Evolutionary conservation across 1,140 invertebrate genomes (phyloP).

Genomic region (Aphaenogaster floridana): DNA sequence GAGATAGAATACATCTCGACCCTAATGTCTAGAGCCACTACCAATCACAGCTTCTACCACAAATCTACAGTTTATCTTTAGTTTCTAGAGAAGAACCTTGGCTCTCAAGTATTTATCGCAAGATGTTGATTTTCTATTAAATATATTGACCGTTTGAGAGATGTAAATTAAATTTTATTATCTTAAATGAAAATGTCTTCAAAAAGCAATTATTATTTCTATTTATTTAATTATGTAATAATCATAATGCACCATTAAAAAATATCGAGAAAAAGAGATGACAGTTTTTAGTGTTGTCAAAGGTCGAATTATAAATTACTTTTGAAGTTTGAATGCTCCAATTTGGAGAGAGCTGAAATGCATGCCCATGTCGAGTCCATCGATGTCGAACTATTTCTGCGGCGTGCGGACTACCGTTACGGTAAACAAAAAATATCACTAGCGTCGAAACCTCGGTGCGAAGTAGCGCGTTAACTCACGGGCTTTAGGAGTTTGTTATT

Average conservation of each 20-base stretch:
- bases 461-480: conserved; percentile 74
- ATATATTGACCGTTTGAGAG: neutral
- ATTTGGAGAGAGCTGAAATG: neutral
- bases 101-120: neutral
- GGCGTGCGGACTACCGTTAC: conserved; percentile 34
- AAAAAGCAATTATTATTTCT: conserved; percentile 3
- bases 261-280: neutral
- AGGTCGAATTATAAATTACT: conserved; percentile 8
- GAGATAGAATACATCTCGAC: conserved; percentile 37
- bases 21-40: neutral
- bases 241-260: neutral
- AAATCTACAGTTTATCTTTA: neutral
- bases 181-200: neutral
- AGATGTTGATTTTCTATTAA: neutral
- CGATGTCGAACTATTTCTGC: conserved; percentile 54
- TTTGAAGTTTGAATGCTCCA: neutral
- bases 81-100: neutral
- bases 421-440: conserved; percentile 74
- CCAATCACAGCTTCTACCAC: neutral
- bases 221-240: conserved; percentile 6
- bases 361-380: neutral
- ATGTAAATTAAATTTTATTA: neutral
- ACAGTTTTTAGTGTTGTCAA: neutral
- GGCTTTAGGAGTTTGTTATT: conserved; percentile 82
- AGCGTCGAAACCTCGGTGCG: conserved; percentile 61